Evolutionary conservation across 2,113 vertebrate species (phyloP).

Genomic region (Pseudopodoces humilis): DNA sequence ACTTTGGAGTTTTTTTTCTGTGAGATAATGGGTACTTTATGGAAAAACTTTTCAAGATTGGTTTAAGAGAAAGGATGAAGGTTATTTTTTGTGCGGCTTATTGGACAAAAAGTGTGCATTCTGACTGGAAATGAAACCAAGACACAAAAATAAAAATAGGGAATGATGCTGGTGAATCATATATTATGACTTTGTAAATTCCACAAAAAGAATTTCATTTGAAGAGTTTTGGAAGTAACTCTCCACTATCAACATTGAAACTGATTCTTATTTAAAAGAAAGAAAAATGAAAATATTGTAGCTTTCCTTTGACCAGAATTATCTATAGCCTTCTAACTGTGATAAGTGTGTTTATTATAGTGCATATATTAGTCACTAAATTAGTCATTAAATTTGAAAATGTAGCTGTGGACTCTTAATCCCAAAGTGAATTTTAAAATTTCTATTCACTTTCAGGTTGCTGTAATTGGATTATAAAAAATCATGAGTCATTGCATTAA

Average conservation of each 20-base stretch:
- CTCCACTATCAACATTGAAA: background rate
- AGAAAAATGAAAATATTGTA: background rate
- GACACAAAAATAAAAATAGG: background rate
- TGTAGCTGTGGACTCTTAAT: background rate
- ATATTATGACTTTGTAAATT: background rate
- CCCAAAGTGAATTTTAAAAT: background rate
- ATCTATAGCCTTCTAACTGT: background rate
- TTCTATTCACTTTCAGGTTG: background rate
- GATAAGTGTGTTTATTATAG: background rate
- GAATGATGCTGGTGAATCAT: background rate
- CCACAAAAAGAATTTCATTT: background rate
- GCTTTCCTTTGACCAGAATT: background rate
- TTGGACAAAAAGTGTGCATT: background rate
- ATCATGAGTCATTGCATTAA: background rate
- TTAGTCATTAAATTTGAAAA: background rate
- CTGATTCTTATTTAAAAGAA: background rate
- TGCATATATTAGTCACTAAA: background rate
- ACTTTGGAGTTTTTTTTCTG: background rate
- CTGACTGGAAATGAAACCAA: background rate
- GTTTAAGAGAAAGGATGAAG: background rate
- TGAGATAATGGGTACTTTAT: background rate
- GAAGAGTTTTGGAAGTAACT: background rate
- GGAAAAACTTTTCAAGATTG: background rate
- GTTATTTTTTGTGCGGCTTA: background rate
- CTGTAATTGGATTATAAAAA: background rate